A percentile compares a stretch with the other conserved stretches of the same genome.
phyloP scores from a whole-genome alignment of 2,113 vertebrate genomes.

The Bubo scandiacus region DNA sequence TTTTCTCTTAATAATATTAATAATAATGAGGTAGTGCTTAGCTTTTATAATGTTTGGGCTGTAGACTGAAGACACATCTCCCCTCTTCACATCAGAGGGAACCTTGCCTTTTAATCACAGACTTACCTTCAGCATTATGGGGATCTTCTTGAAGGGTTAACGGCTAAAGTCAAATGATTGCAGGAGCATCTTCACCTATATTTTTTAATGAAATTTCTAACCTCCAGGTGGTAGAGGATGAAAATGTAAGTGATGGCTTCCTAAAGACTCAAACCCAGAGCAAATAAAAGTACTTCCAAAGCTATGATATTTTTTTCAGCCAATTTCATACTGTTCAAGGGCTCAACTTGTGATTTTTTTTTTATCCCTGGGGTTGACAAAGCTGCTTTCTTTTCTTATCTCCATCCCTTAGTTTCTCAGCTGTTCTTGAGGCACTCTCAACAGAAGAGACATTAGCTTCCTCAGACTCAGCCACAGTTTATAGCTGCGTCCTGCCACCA shows the following conservation, averaged over 20 bases:
- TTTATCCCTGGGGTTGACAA: neutral
- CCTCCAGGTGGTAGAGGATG: constrained; percentile 27
- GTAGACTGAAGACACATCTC: neutral
- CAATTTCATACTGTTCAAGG: constrained; percentile 14
- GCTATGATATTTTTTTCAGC: constrained; percentile 2
- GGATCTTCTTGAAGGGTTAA: neutral
- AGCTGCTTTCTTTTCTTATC: neutral
- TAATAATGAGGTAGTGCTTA: neutral
- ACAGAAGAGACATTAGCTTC: neutral
- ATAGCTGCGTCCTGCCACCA: neutral
- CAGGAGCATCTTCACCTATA: neutral
- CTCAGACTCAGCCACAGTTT: neutral
- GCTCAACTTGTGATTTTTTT: neutral
- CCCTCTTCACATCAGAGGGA: neutral
- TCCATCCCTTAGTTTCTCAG: neutral
- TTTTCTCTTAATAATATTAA: neutral
- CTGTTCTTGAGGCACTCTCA: neutral
- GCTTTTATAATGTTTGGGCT: neutral
- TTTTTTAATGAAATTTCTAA: constrained; percentile 55
- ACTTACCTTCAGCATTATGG: neutral
- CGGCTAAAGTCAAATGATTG: neutral
- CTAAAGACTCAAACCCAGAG: constrained; percentile 42
- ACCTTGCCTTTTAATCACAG: neutral
- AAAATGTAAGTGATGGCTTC: constrained; percentile 2
- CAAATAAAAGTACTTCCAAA: constrained; percentile 46